Evolutionary conservation across 2,797 vertebrate species (phyloP), one percentile per base, ranked within the genome.

Genomic region (Chaenodraco wilsoni): DNA sequence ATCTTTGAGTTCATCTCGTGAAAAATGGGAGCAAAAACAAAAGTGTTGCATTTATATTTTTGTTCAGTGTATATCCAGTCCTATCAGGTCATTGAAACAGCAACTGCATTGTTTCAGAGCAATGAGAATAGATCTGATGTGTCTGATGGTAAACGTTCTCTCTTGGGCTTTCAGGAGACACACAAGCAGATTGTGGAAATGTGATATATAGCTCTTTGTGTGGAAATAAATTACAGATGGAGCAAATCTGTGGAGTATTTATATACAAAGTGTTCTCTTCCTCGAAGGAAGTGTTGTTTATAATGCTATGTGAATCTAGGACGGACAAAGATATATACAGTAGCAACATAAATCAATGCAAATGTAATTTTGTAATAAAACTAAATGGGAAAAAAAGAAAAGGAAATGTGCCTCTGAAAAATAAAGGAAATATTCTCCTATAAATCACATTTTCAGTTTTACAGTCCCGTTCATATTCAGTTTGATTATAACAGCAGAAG

Each of bases 51-150:
- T 21, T 21, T 21, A 21, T 21, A 21, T 21, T 21, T 19, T 19
- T 21, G 21, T 21, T 21, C 21, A 2, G 21, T 21, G 21, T 21
- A 84, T 83, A 75, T 74, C 11, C 81, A 79, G 55, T 64, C 60
- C 49, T 55, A 65, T 80, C 65, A 72, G 79, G 59, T 78, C 40
- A 43, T 45, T 51, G 56, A 50, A 76, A 85, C 77, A 76, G 49
- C 43, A 74, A 49, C 66, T 73, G 60, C 62, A 74, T 84, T 74
- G 65, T 86, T 59, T 72, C n/a, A 49, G 49, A 67, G 37, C 3
- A 40, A 59, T 57, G 66, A 67, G 41, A 66, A 76, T 56, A 58
- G 56, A 71, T 61, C 8, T 12, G 9, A 19, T 37, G 14, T 19
- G 40, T 14, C 15, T 13, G 19, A 50, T 56, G n/a, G 57, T 21